Base-by-base conservation (phyloP, 2,113 vertebrate species). In the Mormyrus lacerda region DNA sequence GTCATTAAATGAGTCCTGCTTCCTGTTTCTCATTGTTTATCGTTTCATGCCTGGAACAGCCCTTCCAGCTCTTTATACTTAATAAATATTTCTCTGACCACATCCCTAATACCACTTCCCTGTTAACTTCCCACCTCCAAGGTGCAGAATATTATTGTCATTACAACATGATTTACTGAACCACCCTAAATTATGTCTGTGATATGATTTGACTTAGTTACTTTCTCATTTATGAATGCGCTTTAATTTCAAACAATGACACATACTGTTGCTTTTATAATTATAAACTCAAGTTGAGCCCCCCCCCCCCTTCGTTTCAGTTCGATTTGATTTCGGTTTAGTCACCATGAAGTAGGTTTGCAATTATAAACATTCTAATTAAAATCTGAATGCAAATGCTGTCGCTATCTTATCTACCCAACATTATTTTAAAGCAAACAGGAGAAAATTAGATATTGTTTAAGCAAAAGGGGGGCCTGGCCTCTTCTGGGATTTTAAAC, bases 361-460 rank as follows among this genome's bases (percentile, higher is more conserved):
- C 92, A 94, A 94, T 95, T 94, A 94, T 91, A 93, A 93, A 94
- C 92, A 91, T 93, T 93, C 93, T 94, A 94, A 96, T 96, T 96
- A 95, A 95, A 95, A 94, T 91, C 88, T 91, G 90, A 94, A 94
- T 94, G 94, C 93, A 95, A 95, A 95, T 95, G 94, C 92, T 93
- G 91, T 93, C 92, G 91, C 93, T 91, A 93, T 94, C 94, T 95
- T 96, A 95, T 95, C 92, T 91, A 89, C 92, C 92, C 94, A 93
- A 90, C 92, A 91, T 93, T 94, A 83, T 93, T 95, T 94, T 94
- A 93, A 91, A 89, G 51, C 50, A 89, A 85, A 85, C 88, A 61
- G 19, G 9, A 83, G 35, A 85, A 82, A 89, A 85, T 61, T 61
- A 84, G 35, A 4, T n/a, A 11, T 55, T 85, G 79, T 51, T 58